A percentile compares a stretch with the other conserved stretches of the same genome.
phyloP scores from a whole-genome alignment of 2,888 invertebrate species.

The Cyrtodaria siliqua region DNA sequence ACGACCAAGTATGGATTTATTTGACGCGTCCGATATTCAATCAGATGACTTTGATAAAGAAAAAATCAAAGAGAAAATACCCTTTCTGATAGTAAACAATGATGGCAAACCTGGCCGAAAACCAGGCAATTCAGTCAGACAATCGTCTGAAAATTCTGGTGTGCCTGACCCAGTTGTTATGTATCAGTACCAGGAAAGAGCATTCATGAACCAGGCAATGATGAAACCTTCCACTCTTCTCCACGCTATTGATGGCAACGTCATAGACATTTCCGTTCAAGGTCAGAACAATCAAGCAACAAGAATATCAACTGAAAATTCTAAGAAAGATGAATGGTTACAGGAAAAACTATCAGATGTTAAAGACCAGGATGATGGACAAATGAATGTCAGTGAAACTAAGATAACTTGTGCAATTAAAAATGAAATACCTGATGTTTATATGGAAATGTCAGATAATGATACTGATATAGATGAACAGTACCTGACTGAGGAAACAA shows the following conservation, averaged over 20 bases:
- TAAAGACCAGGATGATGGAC: neutral
- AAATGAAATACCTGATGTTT: neutral
- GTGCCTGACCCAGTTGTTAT: neutral
- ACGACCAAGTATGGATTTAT: neutral
- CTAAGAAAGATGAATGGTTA: too few species aligned
- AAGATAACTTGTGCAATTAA: neutral
- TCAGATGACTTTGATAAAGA: neutral
- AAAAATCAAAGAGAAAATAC: neutral
- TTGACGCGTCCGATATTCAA: neutral
- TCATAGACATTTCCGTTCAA: too few species aligned
- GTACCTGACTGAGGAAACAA: constrained; percentile 3
- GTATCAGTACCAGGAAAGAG: neutral
- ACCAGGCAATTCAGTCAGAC: neutral
- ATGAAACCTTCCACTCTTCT: constrained; percentile 1
- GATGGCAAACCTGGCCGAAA: constrained; percentile 4
- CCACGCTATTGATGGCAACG: neutral
- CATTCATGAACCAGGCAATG: neutral
- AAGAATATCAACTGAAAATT: too few species aligned
- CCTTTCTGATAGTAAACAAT: neutral
- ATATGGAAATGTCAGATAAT: neutral
- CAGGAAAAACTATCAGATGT: too few species aligned
- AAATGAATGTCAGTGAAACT: neutral
- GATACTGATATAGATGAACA: constrained; percentile 43
- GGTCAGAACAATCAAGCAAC: too few species aligned
- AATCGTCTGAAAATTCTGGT: neutral